Base-by-base conservation (phyloP, 1,140 invertebrate genomes). In the Drosophila simulans region DNA sequence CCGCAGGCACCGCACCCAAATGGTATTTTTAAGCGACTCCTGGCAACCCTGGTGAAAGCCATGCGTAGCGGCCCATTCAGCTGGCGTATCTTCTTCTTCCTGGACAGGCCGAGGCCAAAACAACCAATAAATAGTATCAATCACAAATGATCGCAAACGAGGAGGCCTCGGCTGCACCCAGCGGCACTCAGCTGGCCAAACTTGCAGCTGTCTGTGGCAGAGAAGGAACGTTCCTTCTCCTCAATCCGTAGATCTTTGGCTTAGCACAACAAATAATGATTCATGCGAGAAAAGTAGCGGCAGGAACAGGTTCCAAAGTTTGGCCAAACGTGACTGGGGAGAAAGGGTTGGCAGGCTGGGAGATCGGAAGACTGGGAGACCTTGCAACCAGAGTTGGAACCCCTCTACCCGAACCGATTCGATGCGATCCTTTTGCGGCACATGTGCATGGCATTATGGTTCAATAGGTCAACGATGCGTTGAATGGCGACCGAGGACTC, bases 391-490 rank as follows among this genome's bases (percentile, higher is more conserved):
- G 25, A 27, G 57, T 31, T 31, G 64, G 39, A 56, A 53, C 48
- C 52, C 2, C 12, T 20, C 1, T 13, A 25, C 2, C 43, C 20
- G 12, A 35, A 3, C 2, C 46, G 8, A 57, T 20, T 25, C 25
- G n/a, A 51, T 17, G 40, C 68, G 65, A 78, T 88, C 79, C 83
- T 88, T 89, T 63, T 66, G 72, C 77, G 84, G 84, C 80, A 89
- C 84, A 84, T 88, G 83, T 76, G 70, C 68, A 37, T 66, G 79
- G 70, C 56, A 89, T 89, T 89, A 89, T 89, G 84, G 84, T 89
- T 89, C 84, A 89, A 89, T 89, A 89, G 84, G 84, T 89, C 84
- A 89, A 89, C 84, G 84, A 89, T 89, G 84, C 84, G 84, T 89
- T 89, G 84, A 89, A 84, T 78, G 85, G 74, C 68, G 84, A 66